Evolutionary conservation across 1,140 invertebrate genomes (phyloP).

Genomic region (Thaumatotibia leucotreta): DNA sequence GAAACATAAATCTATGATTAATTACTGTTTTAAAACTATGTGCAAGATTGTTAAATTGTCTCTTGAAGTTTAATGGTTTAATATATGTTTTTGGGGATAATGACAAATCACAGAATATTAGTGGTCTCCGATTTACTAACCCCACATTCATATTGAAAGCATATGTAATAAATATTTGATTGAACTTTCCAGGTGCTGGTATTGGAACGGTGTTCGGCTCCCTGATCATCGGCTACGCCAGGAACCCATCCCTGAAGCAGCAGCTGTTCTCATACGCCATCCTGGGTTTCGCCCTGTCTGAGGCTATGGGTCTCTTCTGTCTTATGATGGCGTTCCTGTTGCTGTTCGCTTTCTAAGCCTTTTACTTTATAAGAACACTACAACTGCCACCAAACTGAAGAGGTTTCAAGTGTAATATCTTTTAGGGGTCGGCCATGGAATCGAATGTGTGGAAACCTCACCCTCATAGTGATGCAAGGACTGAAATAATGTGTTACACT

Average conservation of each 20-base stretch:
- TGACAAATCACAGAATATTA: too few species aligned
- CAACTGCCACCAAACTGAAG: constrained; percentile 68
- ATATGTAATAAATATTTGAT: constrained; percentile 2
- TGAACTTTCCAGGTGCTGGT: constrained; percentile 89
- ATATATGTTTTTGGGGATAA: too few species aligned
- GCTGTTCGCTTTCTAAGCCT: constrained; percentile 98
- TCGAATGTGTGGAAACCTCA: constrained; percentile 72
- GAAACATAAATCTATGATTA: not conserved
- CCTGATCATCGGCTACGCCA: constrained; percentile 99
- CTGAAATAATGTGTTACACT: constrained; percentile 67
- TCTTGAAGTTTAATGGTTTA: too few species aligned
- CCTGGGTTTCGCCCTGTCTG: constrained; percentile 99
- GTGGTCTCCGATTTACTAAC: too few species aligned
- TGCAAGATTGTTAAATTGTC: too few species aligned
- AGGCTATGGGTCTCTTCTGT: constrained; percentile 99
- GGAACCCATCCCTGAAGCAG: constrained; percentile 99
- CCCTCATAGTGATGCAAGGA: constrained; percentile 72
- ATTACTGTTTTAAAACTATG: too few species aligned
- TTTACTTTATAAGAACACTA: constrained; percentile 72
- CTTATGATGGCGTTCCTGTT: constrained; percentile 99
- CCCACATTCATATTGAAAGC: too few species aligned
- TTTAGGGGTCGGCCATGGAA: constrained; percentile 70
- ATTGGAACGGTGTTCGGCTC: constrained; percentile 99
- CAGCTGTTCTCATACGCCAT: constrained; percentile 99
- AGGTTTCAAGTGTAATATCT: constrained; percentile 72